Evolutionary conservation across 2,888 invertebrate species (phyloP), one percentile per base, ranked within the genome.

Genomic region (Microplitis deprimator): DNA sequence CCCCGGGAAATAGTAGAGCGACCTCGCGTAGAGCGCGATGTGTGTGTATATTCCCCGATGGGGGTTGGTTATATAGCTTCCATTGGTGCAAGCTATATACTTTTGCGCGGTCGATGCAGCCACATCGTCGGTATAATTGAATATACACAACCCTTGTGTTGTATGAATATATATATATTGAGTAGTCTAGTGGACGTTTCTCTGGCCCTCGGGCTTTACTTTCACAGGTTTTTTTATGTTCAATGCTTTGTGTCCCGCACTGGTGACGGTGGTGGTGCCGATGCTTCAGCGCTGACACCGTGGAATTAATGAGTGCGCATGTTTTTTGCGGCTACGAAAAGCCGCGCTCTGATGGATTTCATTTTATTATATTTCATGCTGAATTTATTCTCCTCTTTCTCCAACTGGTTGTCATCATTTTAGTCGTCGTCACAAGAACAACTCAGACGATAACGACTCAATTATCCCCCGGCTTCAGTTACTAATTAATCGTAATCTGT

Each of bases 231-330:
- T 60, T 74, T 74, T 59, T 38, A 60, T 73, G 64, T 73, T 17
- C 70, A 70, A 8, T 17, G 50, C 50, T 59, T 59, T 70, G 59
- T 70, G 50, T 50, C 50, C 50, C 50, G 13, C 50, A 50, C 10
- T 13, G 50, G 50, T 50, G 50, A 7, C 50, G 10, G 50, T 10
- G 50, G 50, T 10, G 50, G 50, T 29, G 29, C 16, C 72, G 17
- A 8, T 73, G 67, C 73, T 61, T 68, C 39, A 79, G 81, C 81
- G 84, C 81, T 83, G 41, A 70, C 75, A 73, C 73, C 77, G 74
- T 80, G 83, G 84, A 85, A 85, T 85, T 86, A 87, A 86, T 84
- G 86, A 86, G 85, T 82, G 83, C 81, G 82, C 83, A 82, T 85
- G 84, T 86, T 86, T 86, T 29, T 85, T 83, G 83, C 82, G 82